Percentiles rank a stretch among this genome's conserved stretches.
Evolutionary conservation across 2,113 vertebrate species (phyloP).

Genomic region (Deroptyus accipitrinus): DNA sequence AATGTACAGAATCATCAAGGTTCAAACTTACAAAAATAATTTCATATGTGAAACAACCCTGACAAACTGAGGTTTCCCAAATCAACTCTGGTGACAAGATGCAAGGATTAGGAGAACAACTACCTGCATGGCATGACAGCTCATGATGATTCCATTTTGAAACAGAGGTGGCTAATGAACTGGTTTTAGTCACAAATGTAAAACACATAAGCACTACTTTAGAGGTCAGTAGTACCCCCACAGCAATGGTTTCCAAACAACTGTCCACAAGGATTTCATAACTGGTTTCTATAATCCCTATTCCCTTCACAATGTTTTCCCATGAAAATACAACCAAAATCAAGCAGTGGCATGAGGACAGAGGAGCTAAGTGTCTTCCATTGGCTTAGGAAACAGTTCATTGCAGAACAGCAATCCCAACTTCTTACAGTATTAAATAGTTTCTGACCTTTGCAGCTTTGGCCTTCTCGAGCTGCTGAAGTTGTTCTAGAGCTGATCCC

Average conservation of each 20-base stretch:
- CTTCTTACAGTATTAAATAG: background rate
- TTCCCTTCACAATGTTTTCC: background rate
- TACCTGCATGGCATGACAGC: background rate
- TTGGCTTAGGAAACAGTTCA: background rate
- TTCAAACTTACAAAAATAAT: background rate
- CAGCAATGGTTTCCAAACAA: background rate
- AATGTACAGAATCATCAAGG: background rate
- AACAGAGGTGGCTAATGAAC: background rate
- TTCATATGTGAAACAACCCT: background rate
- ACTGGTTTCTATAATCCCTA: background rate
- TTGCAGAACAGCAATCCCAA: background rate
- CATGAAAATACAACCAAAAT: background rate
- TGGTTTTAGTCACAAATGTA: background rate
- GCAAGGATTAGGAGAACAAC: background rate
- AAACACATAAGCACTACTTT: background rate
- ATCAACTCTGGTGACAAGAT: background rate
- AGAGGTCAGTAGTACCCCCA: constrained; percentile 2
- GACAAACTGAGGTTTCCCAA: background rate
- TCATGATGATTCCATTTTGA: background rate
- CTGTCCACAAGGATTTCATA: background rate
- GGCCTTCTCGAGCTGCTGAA: constrained; percentile 95
- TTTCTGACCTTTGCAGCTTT: constrained; percentile 86
- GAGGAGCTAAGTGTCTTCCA: background rate
- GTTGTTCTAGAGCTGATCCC: constrained; percentile 91
- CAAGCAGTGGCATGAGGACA: background rate